Conservation (phyloP, 2,797 vertebrate species). For the Ptychobarbus kaznakovi region DNA sequence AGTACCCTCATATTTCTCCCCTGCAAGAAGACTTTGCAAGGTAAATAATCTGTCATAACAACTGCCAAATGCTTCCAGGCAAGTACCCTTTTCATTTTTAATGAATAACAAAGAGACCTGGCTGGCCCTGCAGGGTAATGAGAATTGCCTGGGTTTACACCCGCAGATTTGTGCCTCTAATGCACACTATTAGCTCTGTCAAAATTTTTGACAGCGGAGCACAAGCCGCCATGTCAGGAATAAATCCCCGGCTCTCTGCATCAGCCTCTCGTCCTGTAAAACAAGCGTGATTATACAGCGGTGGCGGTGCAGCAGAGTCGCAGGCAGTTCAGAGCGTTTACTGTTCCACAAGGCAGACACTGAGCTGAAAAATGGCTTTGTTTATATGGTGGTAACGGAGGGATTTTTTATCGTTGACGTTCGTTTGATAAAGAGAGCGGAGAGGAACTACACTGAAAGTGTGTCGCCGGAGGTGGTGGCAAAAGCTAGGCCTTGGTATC, state of each 20-base stretch:
- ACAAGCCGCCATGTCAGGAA: conserved; percentile 44
- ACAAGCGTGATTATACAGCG: conserved; percentile 37
- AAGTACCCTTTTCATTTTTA: conserved; percentile 57
- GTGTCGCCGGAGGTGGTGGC: background rate
- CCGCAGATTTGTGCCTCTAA: conserved; percentile 52
- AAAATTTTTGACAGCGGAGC: conserved; percentile 51
- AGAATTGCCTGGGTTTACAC: conserved; percentile 47
- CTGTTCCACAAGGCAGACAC: conserved; percentile 20
- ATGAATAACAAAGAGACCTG: conserved; percentile 53
- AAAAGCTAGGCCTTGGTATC: conserved; percentile 3
- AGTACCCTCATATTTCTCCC: conserved; percentile 28
- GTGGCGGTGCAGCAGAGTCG: background rate
- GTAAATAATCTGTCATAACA: conserved; percentile 61
- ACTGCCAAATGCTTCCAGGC: conserved; percentile 34
- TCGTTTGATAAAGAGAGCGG: conserved; percentile 14
- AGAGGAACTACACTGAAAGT: conserved; percentile 7
- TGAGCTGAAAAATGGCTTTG: conserved; percentile 49
- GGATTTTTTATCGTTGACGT: conserved; percentile 19
- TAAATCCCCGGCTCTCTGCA: conserved; percentile 44
- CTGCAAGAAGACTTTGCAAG: conserved; percentile 40
- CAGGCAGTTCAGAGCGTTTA: conserved; percentile 13
- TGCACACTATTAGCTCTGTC: conserved; percentile 52
- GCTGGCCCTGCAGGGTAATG: conserved; percentile 49
- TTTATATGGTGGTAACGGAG: conserved; percentile 31
- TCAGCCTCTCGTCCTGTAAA: conserved; percentile 26